These are phyloP conservation scores for Pristionchus exspectatus DNA, from an alignment of 2,888 invertebrate species.

Conservation along the genomic window DNA sequence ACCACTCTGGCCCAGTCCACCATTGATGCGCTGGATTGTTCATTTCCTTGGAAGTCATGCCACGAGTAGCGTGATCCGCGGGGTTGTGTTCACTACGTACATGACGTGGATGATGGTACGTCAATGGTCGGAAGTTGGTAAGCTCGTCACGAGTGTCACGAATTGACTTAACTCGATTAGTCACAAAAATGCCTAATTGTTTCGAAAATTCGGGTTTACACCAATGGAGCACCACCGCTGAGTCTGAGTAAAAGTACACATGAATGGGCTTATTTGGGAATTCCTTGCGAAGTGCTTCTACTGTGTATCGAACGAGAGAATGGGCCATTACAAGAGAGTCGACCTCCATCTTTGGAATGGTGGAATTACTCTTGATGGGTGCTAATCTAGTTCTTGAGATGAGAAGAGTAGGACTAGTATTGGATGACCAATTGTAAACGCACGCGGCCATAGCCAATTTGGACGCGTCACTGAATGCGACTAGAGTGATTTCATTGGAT, in stretches of 20 bases:
- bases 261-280: not conserved
- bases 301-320: not conserved
- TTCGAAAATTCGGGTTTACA: not conserved
- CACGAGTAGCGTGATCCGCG: constrained; percentile 22
- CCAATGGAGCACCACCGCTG: constrained; percentile 30
- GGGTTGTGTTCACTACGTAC: constrained; percentile 26
- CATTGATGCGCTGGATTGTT: constrained; percentile 21
- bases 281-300: constrained; percentile 3
- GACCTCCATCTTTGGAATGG: constrained; percentile 8
- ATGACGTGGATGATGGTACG: not conserved
- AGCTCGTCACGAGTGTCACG: not conserved
- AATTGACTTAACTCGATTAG: not conserved
- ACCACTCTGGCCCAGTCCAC: constrained; percentile 15
- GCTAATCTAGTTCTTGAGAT: not conserved
- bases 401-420: not conserved
- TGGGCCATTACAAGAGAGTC: not conserved
- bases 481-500: not conserved
- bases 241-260: not conserved
- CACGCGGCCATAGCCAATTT: not conserved
- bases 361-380: not conserved
- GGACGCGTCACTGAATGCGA: constrained; percentile 12
- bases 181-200: not conserved
- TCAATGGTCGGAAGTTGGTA: not conserved
- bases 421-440: not conserved
- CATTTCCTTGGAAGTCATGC: not conserved